Base-by-base conservation (phyloP, 2,797 vertebrate genomes). In the Sebastes diploproa region DNA sequence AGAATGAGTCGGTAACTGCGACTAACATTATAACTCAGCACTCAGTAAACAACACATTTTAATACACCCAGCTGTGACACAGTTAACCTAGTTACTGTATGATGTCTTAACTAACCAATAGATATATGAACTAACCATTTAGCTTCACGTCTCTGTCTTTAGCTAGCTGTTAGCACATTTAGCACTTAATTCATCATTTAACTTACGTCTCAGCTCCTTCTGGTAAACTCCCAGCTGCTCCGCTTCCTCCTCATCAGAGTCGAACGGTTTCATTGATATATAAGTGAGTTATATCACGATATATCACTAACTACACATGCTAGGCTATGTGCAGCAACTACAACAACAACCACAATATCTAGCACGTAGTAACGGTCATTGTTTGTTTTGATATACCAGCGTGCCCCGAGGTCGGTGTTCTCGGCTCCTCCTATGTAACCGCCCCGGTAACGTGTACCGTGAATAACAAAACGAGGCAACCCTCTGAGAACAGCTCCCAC, bases 171-270 rank as follows among this genome's bases (percentile, higher is more conserved):
- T 84, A 78, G 84, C 79, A 70, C 22, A 52, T 20, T 7, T 54
- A 64, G 38, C 16, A 4, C 4, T 22, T 32, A 54, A 27, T 9
- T 30, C 14, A 59, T 20, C 36, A 38, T 30, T n/a, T 3, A 73
- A 86, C 90, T 83, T 80, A 96, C 96, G 92, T 87, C 94, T 94
- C 55, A 95, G 75, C 42, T 95, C 89, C 58, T 93, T 94, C 1
- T 93, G 90, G 29, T 88, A 88, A n/a, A 23, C 79, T 7, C 82
- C 87, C 29, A 92, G 80, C 61, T 93, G 91, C 80, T 95, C 93
- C 9, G 16, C 68, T 2, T 94, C 91, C 8, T 94, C 94, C 46
- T 95, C 93, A 0, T 95, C 95, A 7, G 94, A 94, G 13, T 94
- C 86, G 11, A 92, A 52, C 2, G 91, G 81, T 84, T 94, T 95